Conservation (phyloP, 2,113 vertebrate genomes). For the Mormyrus lacerda region DNA sequence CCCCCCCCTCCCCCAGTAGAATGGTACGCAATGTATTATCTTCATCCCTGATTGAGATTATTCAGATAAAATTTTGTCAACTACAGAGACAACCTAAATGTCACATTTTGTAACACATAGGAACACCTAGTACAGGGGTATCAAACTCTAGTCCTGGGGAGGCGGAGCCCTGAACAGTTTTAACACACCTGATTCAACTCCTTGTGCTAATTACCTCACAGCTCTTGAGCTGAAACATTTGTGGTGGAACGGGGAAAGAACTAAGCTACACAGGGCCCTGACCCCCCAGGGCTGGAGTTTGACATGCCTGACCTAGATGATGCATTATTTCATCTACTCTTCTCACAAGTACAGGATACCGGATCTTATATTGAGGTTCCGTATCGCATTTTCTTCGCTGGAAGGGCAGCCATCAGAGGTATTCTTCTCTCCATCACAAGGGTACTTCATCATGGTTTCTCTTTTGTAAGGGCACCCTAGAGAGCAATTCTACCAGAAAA, state of each 20-base stretch:
- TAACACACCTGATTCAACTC: no score
- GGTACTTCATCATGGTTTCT: neutral
- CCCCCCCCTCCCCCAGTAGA: neutral
- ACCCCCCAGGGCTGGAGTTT: no score
- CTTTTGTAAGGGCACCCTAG: neutral
- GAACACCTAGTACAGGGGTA: neutral
- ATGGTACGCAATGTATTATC: neutral
- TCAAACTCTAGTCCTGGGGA: no score
- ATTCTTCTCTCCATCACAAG: neutral
- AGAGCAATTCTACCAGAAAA: neutral
- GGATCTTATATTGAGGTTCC: neutral
- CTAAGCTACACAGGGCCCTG: no score
- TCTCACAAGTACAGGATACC: neutral
- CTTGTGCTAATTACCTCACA: no score
- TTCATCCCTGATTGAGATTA: neutral
- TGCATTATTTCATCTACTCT: neutral
- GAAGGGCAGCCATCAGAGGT: neutral
- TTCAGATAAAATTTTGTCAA: neutral
- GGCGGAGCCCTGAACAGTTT: no score
- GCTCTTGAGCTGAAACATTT: no score
- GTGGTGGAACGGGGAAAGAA: no score
- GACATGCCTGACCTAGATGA: neutral
- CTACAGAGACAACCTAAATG: neutral
- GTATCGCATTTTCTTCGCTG: neutral
- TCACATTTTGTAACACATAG: neutral